Evolutionary conservation across 1,140 invertebrate species (phyloP).

Genomic region (Mamestra configurata): DNA sequence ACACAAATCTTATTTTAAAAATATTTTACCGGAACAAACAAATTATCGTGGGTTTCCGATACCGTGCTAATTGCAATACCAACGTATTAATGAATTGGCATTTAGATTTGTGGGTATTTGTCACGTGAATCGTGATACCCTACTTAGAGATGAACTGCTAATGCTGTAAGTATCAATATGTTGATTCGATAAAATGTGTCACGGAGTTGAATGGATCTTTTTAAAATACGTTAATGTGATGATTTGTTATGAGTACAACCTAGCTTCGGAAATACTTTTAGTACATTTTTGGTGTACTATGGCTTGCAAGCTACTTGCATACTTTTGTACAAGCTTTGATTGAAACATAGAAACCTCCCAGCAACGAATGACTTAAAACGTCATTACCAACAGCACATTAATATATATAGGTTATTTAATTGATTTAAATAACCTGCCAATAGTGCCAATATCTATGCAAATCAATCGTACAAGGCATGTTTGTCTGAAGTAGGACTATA

Average conservation of each 20-base stretch:
- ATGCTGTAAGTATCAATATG: not conserved
- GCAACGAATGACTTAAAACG: too few relatives aligned
- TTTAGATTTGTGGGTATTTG: not conserved
- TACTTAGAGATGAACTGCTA: slow-evolving; percentile 23
- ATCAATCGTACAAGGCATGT: not conserved
- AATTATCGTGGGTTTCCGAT: not conserved
- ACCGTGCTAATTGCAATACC: not conserved
- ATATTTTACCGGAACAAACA: slow-evolving; percentile 10
- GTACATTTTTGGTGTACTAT: too few relatives aligned
- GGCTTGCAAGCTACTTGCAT: too few relatives aligned
- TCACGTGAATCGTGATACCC: slow-evolving; percentile 17
- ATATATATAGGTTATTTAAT: too few relatives aligned
- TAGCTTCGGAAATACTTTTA: too few relatives aligned
- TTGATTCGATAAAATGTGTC: slow-evolving; percentile 10
- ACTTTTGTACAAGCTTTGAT: too few relatives aligned
- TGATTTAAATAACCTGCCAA: too few relatives aligned
- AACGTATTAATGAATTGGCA: slow-evolving; percentile 3
- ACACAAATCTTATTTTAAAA: too few relatives aligned
- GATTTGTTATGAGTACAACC: too few relatives aligned
- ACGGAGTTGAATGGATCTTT: not conserved
- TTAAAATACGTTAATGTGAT: too few relatives aligned
- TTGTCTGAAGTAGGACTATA: not conserved
- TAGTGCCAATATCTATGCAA: not conserved
- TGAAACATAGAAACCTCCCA: too few relatives aligned
- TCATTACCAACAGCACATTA: too few relatives aligned